Base-by-base conservation (phyloP, 2,888 invertebrate genomes). In the Allolobophora icterica region DNA sequence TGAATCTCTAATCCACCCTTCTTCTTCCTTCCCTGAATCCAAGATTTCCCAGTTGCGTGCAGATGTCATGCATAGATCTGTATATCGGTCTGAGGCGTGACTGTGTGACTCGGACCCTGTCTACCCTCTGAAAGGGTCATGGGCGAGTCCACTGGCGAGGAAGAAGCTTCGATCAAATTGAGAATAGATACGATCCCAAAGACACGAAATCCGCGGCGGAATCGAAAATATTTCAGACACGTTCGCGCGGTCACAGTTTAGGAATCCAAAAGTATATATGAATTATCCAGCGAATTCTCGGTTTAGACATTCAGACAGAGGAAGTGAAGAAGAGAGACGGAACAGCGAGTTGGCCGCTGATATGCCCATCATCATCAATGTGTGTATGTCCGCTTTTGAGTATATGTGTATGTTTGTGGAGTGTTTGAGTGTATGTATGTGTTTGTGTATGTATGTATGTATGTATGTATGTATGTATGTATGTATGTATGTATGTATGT, bases 401-500 rank as follows among this genome's bases (percentile, higher is more conserved):
- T n/a, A n/a, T n/a, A 42, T 5, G 42, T 15, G 1, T 42, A 42
- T 13, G 42, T 42, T 5, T 42, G 17, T 42, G 24, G 15, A 45
- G 19, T 45, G 45, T 13, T 1, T 45, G 45, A 11, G 19, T 45
- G 45, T 13, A 45, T 45, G 45, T 13, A 45, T 19, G 45, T 11
- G 19, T 19, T 5, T 13, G 19, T 19, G 45, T 13, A 45, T 19
- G 45, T 11, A 45, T 19, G 45, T 45, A 45, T 19, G 45, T 45
- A 45, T 19, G 4, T 38, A 38, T 38, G 38, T 38, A 38, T 38
- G 38, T 38, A 38, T 38, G 33, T 83, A 83, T 83, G 33, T 83
- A 83, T 83, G 84, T 83, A 83, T 83, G 84, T 83, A 83, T 83
- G 30, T 33, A 83, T 83, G 30, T n/a, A n/a, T 83, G 33, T 83